Base-by-base conservation (phyloP, 1,140 invertebrate species). In the Aradophagus sp. region DNA sequence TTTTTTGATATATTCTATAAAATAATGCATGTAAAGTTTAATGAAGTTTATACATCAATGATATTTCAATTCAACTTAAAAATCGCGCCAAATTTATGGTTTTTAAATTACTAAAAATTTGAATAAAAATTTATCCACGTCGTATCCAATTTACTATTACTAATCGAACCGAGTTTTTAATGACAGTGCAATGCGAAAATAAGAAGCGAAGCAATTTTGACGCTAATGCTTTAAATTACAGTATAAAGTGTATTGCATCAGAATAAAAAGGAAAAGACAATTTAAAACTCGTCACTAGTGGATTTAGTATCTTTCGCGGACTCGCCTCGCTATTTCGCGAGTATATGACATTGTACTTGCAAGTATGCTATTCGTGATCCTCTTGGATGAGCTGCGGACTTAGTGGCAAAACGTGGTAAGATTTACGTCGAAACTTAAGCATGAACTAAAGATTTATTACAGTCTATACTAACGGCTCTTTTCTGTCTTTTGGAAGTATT, bases 381-480 rank as follows among this genome's bases (percentile, higher is more conserved):
- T 76, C 59, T 68, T 63, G 80, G 75, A 81, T 83, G 80, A 86
- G 80, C 77, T 76, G 76, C 59, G 82, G 81, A 84, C 82, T 85
- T 86, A 86, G 75, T 77, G 81, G 80, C 82, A 81, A 84, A 85
- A 86, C 84, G 84, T 84, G 84, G 80, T 59, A 77, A 84, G 84
- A 86, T 85, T 86, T 86, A 84, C 79, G 76, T 73, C 61, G 76
- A 76, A 84, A 84, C 80, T 85, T 84, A 80, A 83, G 79, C 83
- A 80, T 67, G 63, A 77, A 76, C 77, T 76, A 75, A 76, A 81
- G 83, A 86, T 86, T 86, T 86, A 82, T 80, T 74, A 75, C 73
- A 31, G 61, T 59, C 55, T 75, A 55, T 56, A 71, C 67, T 74
- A 69, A 71, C 67, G 74, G 65, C 70, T 72, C 67, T 39, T 66